Evolutionary conservation across 2,797 vertebrate genomes (phyloP).

Genomic region (Muraenolepis orangiensis): DNA sequence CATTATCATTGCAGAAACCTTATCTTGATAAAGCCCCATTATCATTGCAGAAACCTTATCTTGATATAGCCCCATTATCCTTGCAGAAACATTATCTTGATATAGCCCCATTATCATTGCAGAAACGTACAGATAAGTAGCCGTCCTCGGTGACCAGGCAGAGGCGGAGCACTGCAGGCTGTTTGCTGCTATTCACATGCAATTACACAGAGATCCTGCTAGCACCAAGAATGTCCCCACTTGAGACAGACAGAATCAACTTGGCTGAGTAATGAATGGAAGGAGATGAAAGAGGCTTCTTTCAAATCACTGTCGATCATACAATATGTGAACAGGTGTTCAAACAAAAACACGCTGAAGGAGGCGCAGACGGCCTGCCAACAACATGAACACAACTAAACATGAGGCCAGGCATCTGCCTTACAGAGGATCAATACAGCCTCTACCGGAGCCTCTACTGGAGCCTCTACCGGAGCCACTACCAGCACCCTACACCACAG

Average conservation of each 20-base stretch:
- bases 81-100: neutral
- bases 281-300: conserved; percentile 71
- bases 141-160: neutral
- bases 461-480: no score
- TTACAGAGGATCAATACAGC: neutral
- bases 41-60: neutral
- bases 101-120: neutral
- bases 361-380: conserved; percentile 54
- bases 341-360: conserved; percentile 73
- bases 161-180: conserved; percentile 5
- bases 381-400: conserved; percentile 69
- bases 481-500: no score
- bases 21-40: no score
- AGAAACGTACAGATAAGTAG: neutral
- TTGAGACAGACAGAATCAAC: conserved; percentile 65
- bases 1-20: no score
- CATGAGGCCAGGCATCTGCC: conserved; percentile 26
- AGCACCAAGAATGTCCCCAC: conserved; percentile 61
- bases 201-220: conserved; percentile 50
- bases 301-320: conserved; percentile 69
- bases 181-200: conserved; percentile 22
- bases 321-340: conserved; percentile 79
- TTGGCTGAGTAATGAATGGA: conserved; percentile 70
- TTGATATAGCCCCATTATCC: neutral
- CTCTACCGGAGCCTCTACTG: no score